Evolutionary conservation across 2,797 vertebrate species (phyloP).

Genomic region (Tadarida brasiliensis): DNA sequence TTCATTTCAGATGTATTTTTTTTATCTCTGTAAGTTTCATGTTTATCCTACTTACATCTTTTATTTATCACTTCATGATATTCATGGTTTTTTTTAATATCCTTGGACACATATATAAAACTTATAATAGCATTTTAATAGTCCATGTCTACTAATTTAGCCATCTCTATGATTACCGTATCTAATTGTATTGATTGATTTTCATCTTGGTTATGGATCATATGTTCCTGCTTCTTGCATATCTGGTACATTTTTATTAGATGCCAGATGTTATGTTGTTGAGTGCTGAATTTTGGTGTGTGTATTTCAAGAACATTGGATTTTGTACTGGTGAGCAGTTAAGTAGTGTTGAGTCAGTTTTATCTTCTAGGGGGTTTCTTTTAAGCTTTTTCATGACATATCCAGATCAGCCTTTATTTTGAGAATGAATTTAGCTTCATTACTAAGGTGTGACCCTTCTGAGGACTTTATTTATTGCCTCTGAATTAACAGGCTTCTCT

Average conservation of each 20-base stretch:
- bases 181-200: neutral
- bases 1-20: neutral
- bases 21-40: neutral
- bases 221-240: conserved; percentile 32
- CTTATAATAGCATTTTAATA: neutral
- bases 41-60: neutral
- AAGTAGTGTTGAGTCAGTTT: neutral
- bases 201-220: neutral
- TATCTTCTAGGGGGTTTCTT: neutral
- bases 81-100: neutral
- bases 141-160: neutral
- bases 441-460: neutral
- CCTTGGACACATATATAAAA: neutral
- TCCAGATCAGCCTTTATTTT: neutral
- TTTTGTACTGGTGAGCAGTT: conserved; percentile 27
- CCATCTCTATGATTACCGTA: conserved; percentile 14
- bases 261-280: neutral
- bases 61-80: neutral
- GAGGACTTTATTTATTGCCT: neutral
- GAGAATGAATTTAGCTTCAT: neutral
- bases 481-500: neutral
- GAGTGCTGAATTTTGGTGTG: neutral
- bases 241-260: conserved; percentile 5
- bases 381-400: conserved; percentile 11
- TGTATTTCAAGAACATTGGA: neutral